Conservation (phyloP, 1,140 invertebrate genomes). For the Cyclargus thomasi region DNA sequence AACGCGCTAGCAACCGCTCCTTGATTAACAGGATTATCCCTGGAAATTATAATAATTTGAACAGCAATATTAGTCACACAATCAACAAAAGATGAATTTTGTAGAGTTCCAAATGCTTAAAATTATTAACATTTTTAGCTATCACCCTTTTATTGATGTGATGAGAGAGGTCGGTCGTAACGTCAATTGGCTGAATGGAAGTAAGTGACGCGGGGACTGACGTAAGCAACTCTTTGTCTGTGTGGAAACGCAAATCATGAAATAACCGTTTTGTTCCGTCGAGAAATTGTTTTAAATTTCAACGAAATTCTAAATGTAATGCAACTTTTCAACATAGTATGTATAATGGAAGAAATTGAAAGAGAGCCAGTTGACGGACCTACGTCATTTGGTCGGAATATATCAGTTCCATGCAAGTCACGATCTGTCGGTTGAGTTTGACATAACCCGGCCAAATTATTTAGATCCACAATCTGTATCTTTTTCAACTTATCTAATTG, state of each 20-base stretch:
- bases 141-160: constrained; percentile 36
- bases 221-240: constrained; percentile 59
- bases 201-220: constrained; percentile 54
- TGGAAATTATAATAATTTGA: not conserved
- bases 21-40: not conserved
- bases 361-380: too few species aligned
- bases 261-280: constrained; percentile 54
- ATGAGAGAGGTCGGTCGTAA: constrained; percentile 51
- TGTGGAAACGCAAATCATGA: constrained; percentile 47
- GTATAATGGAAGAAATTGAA: too few species aligned
- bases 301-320: not conserved
- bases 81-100: not conserved
- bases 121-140: constrained; percentile 15
- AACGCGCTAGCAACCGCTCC: not conserved
- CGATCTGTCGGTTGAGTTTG: too few species aligned
- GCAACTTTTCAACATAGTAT: not conserved
- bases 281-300: constrained; percentile 2
- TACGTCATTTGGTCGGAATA: too few species aligned
- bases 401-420: too few species aligned
- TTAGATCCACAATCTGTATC: too few species aligned
- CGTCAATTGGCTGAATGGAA: constrained; percentile 65
- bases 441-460: too few species aligned
- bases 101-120: constrained; percentile 7
- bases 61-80: not conserved
- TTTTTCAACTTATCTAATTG: too few species aligned